Base-by-base conservation (phyloP, 2,113 vertebrate genomes). In the Embiotoca jacksoni region DNA sequence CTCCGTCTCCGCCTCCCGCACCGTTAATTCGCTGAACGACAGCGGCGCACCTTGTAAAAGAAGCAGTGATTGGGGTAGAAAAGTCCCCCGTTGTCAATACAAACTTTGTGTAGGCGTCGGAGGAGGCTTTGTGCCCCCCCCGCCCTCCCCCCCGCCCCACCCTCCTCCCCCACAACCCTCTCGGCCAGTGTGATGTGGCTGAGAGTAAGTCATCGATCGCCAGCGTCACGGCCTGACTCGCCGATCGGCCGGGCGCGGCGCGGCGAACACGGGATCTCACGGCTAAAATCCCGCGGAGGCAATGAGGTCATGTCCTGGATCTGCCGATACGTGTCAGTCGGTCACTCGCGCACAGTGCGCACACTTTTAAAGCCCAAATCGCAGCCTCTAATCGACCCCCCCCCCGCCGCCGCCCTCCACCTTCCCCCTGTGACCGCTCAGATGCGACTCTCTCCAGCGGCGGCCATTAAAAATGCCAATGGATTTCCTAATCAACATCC, bases 51-150 rank as follows among this genome's bases (percentile, higher is more conserved):
- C 81, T 77, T 50, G 52, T 89, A 83, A 89, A 23, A 86, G 69
- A 69, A 72, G 35, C 46, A 72, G 83, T 82, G 85, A 92, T 91
- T 89, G 89, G 81, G 78, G 54, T 23, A 54, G 59, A 67, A 69
- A 71, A 85, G 70, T 83, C 78, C 84, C 54, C 46, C 3, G 3
- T 52, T 75, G 66, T 61, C 84, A 78, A 84, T 23, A 23, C 85
- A 88, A 79, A 91, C 84, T 88, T 89, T 84, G 86, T 84, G 75
- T 56, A 78, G 80, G 81, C 78, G 44, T 81, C 65, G 41, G 41
- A 66, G 63, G 63, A 78, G 23, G 86, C 84, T 87, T 84, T 91
- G 73, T 32, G 74, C 73, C 39, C 74, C 55, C 62, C 23, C 23
- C 23, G 23, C 23, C 23, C 23, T 23, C 23, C 23, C 23, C 23